phyloP scores from a whole-genome alignment of 2,888 invertebrate genomes.

The Limnephilus lunatus region DNA sequence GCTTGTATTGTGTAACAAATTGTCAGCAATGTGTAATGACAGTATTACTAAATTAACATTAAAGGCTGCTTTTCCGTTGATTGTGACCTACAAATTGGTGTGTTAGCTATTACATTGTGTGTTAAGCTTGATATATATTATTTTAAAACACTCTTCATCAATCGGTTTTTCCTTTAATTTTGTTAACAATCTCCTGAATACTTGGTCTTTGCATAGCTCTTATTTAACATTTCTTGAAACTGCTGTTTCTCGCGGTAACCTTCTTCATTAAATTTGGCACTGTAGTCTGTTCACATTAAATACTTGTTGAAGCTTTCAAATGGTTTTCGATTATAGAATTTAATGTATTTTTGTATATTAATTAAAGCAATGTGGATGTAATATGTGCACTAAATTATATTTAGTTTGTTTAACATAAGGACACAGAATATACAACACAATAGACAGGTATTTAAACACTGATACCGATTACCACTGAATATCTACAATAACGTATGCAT shows the following conservation, averaged over 20 bases:
- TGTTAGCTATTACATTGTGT: too few species aligned
- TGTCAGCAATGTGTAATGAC: neutral
- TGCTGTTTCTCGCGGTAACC: too few species aligned
- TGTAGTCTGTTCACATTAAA: neutral
- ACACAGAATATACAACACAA: constrained; percentile 17
- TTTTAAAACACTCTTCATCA: neutral
- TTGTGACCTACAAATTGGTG: neutral
- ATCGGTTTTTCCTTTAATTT: too few species aligned
- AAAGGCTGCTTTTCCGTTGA: neutral
- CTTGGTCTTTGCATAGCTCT: neutral
- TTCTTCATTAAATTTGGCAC: neutral
- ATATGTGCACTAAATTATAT: constrained; percentile 11
- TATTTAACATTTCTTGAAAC: neutral
- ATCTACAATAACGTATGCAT: neutral
- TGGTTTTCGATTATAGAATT: constrained; percentile 18
- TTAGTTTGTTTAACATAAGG: neutral
- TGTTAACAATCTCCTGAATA: neutral
- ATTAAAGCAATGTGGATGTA: constrained; percentile 38
- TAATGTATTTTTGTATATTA: neutral
- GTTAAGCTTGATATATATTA: neutral
- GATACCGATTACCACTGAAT: constrained; percentile 48
- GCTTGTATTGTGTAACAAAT: neutral
- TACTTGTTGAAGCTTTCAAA: constrained; percentile 23
- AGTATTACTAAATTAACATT: neutral
- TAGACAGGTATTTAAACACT: constrained; percentile 12